Conservation (phyloP, 2,888 invertebrate species). For the Hetaerina titia region DNA sequence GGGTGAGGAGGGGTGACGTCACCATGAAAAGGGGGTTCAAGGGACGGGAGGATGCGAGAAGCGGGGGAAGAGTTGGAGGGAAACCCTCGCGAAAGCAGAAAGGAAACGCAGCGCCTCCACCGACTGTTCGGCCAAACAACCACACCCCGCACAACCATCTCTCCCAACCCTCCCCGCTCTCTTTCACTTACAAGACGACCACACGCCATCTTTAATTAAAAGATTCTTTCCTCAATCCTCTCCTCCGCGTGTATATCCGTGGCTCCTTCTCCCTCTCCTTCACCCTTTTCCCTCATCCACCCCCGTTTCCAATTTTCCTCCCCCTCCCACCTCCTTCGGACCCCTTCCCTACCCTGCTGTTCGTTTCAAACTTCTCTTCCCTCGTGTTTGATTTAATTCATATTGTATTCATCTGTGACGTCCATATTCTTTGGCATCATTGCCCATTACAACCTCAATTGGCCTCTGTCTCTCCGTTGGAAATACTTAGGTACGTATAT, state of each 20-base stretch:
- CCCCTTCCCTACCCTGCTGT: neutral
- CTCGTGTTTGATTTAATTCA: neutral
- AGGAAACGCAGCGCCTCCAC: neutral
- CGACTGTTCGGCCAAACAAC: neutral
- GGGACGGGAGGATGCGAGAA: too few species aligned
- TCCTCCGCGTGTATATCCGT: neutral
- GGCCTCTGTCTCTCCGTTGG: too few species aligned
- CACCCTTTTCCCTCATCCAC: neutral
- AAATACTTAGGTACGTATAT: too few species aligned
- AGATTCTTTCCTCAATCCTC: neutral
- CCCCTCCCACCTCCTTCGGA: neutral
- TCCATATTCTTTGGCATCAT: neutral
- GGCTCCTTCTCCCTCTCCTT: neutral
- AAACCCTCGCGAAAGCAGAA: too few species aligned
- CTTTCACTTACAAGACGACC: neutral
- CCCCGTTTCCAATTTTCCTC: neutral
- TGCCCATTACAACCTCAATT: neutral
- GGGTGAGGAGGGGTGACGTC: neutral
- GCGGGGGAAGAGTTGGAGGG: neutral
- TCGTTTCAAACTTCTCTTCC: neutral
- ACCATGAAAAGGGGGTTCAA: too few species aligned
- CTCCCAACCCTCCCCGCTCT: neutral
- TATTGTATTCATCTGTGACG: neutral
- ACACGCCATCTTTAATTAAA: neutral
- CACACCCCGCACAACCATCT: too few species aligned